These are phyloP conservation scores for Nymphalis polychloros DNA, from an alignment of 2,888 invertebrate genomes.

Conservation along the genomic window DNA sequence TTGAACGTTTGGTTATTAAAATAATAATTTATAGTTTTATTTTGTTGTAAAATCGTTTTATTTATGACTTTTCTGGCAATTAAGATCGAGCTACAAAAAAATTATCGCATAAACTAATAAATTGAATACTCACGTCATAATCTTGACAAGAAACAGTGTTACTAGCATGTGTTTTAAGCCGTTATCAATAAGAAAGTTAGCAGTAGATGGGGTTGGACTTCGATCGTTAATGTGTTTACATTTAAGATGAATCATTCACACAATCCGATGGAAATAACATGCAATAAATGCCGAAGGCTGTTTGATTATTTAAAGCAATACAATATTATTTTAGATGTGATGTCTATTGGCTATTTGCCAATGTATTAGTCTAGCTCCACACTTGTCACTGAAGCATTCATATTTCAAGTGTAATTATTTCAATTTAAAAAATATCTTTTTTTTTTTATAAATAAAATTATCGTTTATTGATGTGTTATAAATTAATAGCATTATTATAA, in stretches of 20 bases:
- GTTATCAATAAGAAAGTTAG: constrained; percentile 8
- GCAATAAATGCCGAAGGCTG: constrained; percentile 22
- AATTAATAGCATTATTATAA: too few relatives aligned
- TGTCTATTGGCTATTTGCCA: constrained; percentile 33
- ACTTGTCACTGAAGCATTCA: neutral
- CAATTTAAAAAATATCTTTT: too few relatives aligned
- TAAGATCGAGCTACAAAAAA: neutral
- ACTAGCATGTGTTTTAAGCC: neutral
- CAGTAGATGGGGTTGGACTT: neutral
- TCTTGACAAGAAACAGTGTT: constrained; percentile 10
- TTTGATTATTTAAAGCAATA: constrained; percentile 27
- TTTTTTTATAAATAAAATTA: too few relatives aligned
- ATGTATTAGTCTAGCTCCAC: constrained; percentile 12
- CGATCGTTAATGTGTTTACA: constrained; percentile 27
- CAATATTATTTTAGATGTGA: constrained; percentile 29
- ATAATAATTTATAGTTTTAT: constrained; percentile 5
- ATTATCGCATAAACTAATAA: constrained; percentile 2
- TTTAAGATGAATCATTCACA: constrained; percentile 32
- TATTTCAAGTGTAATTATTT: neutral
- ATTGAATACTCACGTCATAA: constrained; percentile 9
- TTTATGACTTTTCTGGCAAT: constrained; percentile 3
- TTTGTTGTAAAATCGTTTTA: constrained; percentile 4
- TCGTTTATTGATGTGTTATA: too few relatives aligned
- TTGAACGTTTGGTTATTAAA: neutral
- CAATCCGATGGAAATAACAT: constrained; percentile 21